Conservation (phyloP, 2,888 invertebrate species). For the Parapristionchus giblindavisi region DNA sequence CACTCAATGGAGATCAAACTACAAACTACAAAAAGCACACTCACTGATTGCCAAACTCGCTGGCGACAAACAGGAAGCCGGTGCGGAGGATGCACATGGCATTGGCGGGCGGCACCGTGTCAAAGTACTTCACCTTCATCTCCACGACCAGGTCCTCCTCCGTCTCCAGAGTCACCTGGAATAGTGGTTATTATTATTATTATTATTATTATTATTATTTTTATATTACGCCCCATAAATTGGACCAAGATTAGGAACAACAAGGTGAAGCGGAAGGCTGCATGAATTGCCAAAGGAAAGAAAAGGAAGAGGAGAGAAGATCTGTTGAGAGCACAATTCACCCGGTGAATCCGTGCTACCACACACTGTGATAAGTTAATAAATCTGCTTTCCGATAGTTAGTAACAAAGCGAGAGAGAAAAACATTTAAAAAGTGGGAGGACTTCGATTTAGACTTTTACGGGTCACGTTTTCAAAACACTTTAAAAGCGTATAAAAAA, state of each 20-base stretch:
- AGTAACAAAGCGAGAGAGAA: too few species aligned
- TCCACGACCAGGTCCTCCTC: constrained; percentile 97
- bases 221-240: background rate
- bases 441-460: too few species aligned
- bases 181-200: background rate
- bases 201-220: background rate
- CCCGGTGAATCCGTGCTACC: too few species aligned
- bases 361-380: too few species aligned
- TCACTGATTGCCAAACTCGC: constrained; percentile 99
- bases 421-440: too few species aligned
- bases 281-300: too few species aligned
- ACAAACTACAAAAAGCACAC: constrained; percentile 72
- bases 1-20: too few species aligned
- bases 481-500: too few species aligned
- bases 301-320: too few species aligned
- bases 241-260: background rate
- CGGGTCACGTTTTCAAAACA: too few species aligned
- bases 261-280: background rate
- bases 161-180: constrained; percentile 82
- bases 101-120: constrained; percentile 95
- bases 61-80: constrained; percentile 96
- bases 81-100: constrained; percentile 98
- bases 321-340: too few species aligned
- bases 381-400: too few species aligned
- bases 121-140: constrained; percentile 98